Percentiles rank a stretch among this genome's conserved stretches.
These are phyloP conservation scores for Archips xylosteana DNA, from an alignment of 2,888 invertebrate species.

Conservation along the genomic window DNA sequence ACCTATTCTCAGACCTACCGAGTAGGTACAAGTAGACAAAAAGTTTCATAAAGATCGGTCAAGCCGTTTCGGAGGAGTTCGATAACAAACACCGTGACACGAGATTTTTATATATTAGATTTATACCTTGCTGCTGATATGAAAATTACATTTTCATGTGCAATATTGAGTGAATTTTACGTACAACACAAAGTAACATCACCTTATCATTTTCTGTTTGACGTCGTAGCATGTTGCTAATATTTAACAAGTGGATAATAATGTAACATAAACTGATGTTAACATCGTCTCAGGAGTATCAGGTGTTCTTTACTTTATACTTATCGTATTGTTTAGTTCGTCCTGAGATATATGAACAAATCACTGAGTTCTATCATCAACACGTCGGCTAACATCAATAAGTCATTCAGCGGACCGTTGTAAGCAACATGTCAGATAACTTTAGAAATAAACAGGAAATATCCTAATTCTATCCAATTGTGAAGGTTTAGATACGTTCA, in stretches of 20 bases:
- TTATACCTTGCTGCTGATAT: too few relatives aligned
- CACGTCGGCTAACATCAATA: not conserved
- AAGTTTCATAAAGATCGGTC: too few relatives aligned
- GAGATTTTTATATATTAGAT: too few relatives aligned
- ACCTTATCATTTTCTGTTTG: not conserved
- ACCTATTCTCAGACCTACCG: too few relatives aligned
- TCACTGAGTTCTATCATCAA: not conserved
- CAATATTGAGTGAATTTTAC: not conserved
- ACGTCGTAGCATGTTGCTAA: not conserved
- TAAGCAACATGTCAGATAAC: not conserved
- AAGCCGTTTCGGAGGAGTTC: too few relatives aligned
- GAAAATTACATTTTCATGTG: not conserved
- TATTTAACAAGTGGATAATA: not conserved
- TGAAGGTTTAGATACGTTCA: not conserved
- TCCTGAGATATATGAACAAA: not conserved
- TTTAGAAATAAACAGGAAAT: not conserved
- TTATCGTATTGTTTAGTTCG: not conserved
- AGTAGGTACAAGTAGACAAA: too few relatives aligned
- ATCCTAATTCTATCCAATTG: not conserved
- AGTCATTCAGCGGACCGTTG: not conserved
- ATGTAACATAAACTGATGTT: not conserved
- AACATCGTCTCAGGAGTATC: not conserved
- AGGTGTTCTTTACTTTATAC: not conserved
- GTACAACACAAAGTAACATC: not conserved
- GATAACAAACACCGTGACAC: too few relatives aligned